Evolutionary conservation across 2,113 vertebrate genomes (phyloP).

Genomic region (Felis catus): DNA sequence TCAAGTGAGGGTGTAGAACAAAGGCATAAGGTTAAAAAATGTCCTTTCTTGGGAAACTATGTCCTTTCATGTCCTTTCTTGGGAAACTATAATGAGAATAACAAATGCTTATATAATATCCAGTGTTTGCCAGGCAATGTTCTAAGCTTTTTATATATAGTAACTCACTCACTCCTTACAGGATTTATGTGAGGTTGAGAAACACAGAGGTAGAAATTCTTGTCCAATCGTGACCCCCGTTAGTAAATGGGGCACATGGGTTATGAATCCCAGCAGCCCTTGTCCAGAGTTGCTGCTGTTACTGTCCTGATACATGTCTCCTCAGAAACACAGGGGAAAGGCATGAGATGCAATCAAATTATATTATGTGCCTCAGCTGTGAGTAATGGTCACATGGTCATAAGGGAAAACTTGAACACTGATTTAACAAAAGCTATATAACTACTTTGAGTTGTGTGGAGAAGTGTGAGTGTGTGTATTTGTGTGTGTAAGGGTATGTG

Average conservation of each 20-base stretch:
- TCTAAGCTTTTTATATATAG: neutral
- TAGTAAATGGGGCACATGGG: neutral
- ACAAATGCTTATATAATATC: neutral
- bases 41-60: neutral
- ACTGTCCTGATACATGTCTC: fast-evolving
- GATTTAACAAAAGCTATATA: neutral
- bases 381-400: neutral
- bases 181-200: neutral
- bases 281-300: neutral
- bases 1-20: neutral
- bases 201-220: neutral
- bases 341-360: neutral
- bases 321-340: neutral
- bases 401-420: neutral
- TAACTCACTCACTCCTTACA: neutral
- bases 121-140: neutral
- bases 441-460: neutral
- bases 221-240: neutral
- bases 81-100: neutral
- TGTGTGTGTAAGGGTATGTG: neutral
- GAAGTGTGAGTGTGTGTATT: neutral
- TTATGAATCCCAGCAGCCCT: neutral
- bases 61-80: neutral
- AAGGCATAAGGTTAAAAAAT: neutral
- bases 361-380: neutral